A percentile compares a stretch with the other conserved stretches of the same genome.
Conservation (phyloP, 1,140 invertebrate species). For the Platorchestia sp. region DNA sequence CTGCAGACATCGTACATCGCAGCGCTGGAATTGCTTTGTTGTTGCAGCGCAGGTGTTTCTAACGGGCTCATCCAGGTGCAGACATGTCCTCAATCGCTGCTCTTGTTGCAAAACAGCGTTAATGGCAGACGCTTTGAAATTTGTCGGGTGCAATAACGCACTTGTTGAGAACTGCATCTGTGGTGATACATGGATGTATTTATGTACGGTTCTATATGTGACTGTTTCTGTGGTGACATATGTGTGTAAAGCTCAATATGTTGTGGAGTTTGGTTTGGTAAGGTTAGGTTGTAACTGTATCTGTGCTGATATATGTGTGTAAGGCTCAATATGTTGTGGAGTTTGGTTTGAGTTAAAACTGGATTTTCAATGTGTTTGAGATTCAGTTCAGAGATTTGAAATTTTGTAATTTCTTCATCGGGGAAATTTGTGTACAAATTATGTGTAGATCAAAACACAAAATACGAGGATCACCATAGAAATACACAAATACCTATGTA, state of each 20-base stretch:
- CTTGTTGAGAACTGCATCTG: background rate
- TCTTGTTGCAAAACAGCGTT: background rate
- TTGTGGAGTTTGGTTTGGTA: background rate
- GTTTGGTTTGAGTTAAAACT: too few relatives aligned
- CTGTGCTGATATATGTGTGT: too few relatives aligned
- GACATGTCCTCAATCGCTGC: background rate
- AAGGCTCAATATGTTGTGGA: too few relatives aligned
- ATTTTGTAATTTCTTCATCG: too few relatives aligned
- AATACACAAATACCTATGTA: too few relatives aligned
- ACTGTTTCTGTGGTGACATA: background rate
- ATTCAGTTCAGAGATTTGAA: too few relatives aligned
- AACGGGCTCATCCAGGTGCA: background rate
- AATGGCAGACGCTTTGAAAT: background rate
- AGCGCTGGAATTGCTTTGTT: background rate
- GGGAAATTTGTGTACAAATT: too few relatives aligned
- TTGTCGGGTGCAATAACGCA: background rate
- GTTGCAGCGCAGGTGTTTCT: background rate
- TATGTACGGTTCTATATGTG: background rate
- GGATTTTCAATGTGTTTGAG: too few relatives aligned
- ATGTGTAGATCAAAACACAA: too few relatives aligned
- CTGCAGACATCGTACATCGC: background rate
- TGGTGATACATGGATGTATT: background rate
- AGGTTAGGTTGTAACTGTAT: background rate
- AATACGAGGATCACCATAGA: too few relatives aligned
- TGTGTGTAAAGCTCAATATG: background rate